Percentiles rank a stretch among this genome's conserved stretches.
These are phyloP conservation scores for Netelia melanura DNA, from an alignment of 2,888 invertebrate species.

Conservation along the genomic window DNA sequence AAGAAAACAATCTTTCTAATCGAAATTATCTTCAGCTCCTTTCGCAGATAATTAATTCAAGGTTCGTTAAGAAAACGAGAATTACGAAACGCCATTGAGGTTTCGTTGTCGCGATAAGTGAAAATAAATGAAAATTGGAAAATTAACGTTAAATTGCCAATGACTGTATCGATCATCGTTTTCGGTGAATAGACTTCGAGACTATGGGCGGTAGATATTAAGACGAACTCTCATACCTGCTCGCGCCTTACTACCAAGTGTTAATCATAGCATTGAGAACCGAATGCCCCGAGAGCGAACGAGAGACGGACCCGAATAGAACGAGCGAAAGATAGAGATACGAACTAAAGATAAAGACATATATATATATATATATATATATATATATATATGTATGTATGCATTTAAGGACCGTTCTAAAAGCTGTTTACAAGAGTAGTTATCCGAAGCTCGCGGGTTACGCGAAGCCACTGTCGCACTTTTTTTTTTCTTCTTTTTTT, in stretches of 20 bases:
- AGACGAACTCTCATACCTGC: slow-evolving; percentile 59
- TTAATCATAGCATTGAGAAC: slow-evolving; percentile 83
- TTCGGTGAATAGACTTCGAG: background rate
- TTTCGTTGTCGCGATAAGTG: background rate
- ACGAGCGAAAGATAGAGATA: slow-evolving; percentile 32
- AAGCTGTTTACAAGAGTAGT: slow-evolving; percentile 81
- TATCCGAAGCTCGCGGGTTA: slow-evolving; percentile 72
- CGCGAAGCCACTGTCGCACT: slow-evolving; percentile 30
- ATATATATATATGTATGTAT: slow-evolving; percentile 25
- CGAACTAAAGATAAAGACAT: slow-evolving; percentile 49
- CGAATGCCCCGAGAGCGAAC: slow-evolving; percentile 71
- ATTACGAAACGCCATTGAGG: no score
- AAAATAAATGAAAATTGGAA: background rate
- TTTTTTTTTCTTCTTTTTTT: background rate
- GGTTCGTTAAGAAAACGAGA: no score
- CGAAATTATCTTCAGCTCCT: no score
- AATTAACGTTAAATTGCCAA: background rate
- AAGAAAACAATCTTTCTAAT: no score
- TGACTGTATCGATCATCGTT: slow-evolving; percentile 5
- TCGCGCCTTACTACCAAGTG: slow-evolving; percentile 76
- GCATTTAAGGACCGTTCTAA: slow-evolving; percentile 79
- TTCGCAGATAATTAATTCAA: no score
- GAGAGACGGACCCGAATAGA: slow-evolving; percentile 33
- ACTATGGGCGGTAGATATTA: background rate
- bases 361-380: slow-evolving; percentile 17